Evolutionary conservation across 2,113 vertebrate species (phyloP), one percentile per base, ranked within the genome.

Genomic region (Microtus oregoni): DNA sequence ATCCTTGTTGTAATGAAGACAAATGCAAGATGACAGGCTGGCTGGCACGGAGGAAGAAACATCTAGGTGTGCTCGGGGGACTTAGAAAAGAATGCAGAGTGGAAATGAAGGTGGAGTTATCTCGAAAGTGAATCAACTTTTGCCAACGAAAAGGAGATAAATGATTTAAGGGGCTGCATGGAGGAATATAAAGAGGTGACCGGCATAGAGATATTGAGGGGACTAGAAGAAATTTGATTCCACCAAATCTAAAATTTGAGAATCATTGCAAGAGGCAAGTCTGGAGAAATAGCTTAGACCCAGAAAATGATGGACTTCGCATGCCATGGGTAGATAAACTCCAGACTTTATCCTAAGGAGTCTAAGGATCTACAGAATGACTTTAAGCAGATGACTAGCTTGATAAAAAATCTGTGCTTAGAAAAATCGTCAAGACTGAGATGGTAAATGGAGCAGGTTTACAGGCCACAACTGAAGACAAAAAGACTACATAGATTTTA

Each of bases 1-100:
- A 63, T 94, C 47, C 76, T 91, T 92, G 94, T 55, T 96, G 20
- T 96, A 89, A 96, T 86, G 81, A 96, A 89, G 20, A n/a, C 68
- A 88, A 96, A 91, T 86, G 30, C 32, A 82, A 78, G 63, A 89
- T 92, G 82, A 89, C 44, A 87, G 78, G 41, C n/a, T 92, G 58
- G 19, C 55, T 92, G 58, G 19, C 55, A 4, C 19, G 8, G 67
- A 86, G 61, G 77, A 82, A 94, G 65, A 88, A 95, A 75, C 52
- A 95, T 24, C 26, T 19, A 75, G 47, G 81, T 91, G 68, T 82
- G 35, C 87, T 55, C 11, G 4, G 91, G 63, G 41, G 50, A 94
- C 75, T 91, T 93, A 68, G 68, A 85, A 92, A 94, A 94, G 89
- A 52, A 32, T 79, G 52, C 20, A 91, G 52, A 86, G 76, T 86